These are phyloP conservation scores for Bombus pascuorum DNA, from an alignment of 1,140 invertebrate genomes.

Conservation along the genomic window DNA sequence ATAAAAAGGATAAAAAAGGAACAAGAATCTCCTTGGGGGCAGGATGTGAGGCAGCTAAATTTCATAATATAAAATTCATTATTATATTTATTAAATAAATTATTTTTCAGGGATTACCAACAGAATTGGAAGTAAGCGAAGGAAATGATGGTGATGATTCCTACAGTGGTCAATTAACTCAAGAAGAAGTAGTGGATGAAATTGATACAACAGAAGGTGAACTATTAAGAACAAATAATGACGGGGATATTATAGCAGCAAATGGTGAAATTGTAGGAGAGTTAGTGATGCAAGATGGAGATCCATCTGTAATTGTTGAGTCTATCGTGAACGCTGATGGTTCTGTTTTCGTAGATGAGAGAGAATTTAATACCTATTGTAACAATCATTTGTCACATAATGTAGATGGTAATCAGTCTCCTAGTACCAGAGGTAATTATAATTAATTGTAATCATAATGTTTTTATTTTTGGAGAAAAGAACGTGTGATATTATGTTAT, in stretches of 20 bases:
- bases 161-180: conserved; percentile 71
- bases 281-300: conserved; percentile 76
- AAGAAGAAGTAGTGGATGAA: conserved; percentile 76
- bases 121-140: conserved; percentile 75
- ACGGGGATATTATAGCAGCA: conserved; percentile 71
- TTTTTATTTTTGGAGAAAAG: not conserved
- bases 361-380: conserved; percentile 76
- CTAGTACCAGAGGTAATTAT: conserved; percentile 68
- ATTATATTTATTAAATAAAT: conserved; percentile 28
- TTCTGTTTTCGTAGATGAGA: conserved; percentile 78
- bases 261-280: conserved; percentile 78
- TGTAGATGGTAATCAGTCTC: conserved; percentile 67
- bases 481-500: not conserved
- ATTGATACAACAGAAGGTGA: conserved; percentile 71
- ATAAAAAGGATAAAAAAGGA: conserved; percentile 80
- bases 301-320: conserved; percentile 79
- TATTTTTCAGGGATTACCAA: conserved; percentile 67
- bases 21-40: conserved; percentile 74
- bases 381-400: conserved; percentile 68
- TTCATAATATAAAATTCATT: not conserved
- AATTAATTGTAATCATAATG: not conserved
- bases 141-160: conserved; percentile 77
- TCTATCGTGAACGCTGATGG: conserved; percentile 78
- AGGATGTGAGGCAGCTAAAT: conserved; percentile 69
- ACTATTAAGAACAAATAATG: conserved; percentile 68